Conservation (phyloP, 2,113 vertebrate genomes). For the Sander vitreus region DNA sequence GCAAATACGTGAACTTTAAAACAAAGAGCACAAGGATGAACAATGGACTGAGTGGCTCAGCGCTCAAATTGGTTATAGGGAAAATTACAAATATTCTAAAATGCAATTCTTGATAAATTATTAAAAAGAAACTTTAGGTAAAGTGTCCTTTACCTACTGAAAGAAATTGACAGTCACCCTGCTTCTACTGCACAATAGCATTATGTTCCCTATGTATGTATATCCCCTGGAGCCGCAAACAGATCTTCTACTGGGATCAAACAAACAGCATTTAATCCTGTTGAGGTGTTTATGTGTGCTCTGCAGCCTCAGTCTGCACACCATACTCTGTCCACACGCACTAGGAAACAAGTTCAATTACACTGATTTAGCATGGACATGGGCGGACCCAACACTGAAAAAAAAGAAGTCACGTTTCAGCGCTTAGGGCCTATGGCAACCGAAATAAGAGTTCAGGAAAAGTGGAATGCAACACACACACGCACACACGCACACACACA, state of each 20-base stretch:
- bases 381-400: constrained; percentile 28
- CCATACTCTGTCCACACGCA: constrained; percentile 23
- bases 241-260: constrained; percentile 17
- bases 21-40: constrained; percentile 69
- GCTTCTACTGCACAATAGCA: constrained; percentile 1
- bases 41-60: constrained; percentile 51
- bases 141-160: background rate
- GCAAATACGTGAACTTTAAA: constrained; percentile 79
- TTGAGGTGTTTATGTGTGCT: constrained; percentile 21
- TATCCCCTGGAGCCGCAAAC: background rate
- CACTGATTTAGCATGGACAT: constrained; percentile 61
- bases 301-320: constrained; percentile 27
- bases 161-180: background rate
- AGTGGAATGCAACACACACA: constrained; percentile 36
- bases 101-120: constrained; percentile 6
- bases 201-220: constrained; percentile 8
- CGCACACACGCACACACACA: background rate
- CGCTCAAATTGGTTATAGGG: constrained; percentile 12
- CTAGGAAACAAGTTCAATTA: constrained; percentile 63
- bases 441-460: constrained; percentile 57
- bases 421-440: constrained; percentile 39
- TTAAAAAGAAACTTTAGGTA: background rate
- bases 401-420: constrained; percentile 57
- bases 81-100: constrained; percentile 11
- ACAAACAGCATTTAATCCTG: constrained; percentile 26